A percentile compares a stretch with the other conserved stretches of the same genome.
phyloP scores from a whole-genome alignment of 2,888 invertebrate species.

The Acronicta psi region DNA sequence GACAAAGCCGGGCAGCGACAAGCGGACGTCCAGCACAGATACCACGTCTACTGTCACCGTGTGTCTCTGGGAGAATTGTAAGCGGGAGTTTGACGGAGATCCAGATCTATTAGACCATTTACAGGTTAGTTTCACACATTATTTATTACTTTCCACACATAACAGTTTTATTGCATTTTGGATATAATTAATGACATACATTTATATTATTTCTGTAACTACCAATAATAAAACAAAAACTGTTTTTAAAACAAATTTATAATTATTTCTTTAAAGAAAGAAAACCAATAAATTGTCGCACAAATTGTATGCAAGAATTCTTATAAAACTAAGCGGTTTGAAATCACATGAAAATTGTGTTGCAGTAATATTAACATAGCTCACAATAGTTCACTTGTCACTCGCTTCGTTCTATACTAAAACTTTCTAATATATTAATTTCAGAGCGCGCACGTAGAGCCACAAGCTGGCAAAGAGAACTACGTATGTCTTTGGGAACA shows the following conservation, averaged over 20 bases:
- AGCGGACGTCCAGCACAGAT: constrained; percentile 79
- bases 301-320: too few relatives aligned
- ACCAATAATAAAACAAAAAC: too few relatives aligned
- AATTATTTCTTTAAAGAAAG: too few relatives aligned
- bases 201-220: too few relatives aligned
- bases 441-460: constrained; percentile 94
- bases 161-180: neutral
- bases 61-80: constrained; percentile 96
- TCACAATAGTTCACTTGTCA: neutral
- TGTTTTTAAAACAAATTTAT: too few relatives aligned
- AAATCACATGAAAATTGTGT: too few relatives aligned
- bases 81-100: constrained; percentile 93
- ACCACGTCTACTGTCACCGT: constrained; percentile 87
- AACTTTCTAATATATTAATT: constrained; percentile 57
- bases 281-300: too few relatives aligned
- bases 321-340: too few relatives aligned
- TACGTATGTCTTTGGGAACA: constrained; percentile 97
- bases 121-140: constrained; percentile 89
- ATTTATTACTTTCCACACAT: neutral
- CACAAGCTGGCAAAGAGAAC: constrained; percentile 94
- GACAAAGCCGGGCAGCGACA: constrained; percentile 72
- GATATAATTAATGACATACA: too few relatives aligned
- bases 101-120: constrained; percentile 95
- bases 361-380: too few relatives aligned
- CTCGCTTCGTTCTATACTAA: neutral